Percentiles rank a stretch among this genome's conserved stretches.
Evolutionary conservation across 2,797 vertebrate species (phyloP).

Genomic region (Sciaenops ocellatus): DNA sequence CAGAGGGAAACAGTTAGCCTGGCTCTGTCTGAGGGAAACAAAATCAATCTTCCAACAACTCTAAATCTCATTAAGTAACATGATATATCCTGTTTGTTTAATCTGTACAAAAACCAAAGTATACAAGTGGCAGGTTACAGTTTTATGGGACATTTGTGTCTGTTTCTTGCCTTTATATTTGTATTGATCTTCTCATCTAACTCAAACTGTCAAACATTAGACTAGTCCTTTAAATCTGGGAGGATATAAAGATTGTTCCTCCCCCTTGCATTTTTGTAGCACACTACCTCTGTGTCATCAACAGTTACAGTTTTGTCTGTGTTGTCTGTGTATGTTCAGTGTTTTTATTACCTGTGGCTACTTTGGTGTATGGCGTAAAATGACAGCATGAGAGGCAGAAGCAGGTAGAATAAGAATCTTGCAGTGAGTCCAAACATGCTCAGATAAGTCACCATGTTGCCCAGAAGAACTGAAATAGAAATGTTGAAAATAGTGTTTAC

Average conservation of each 20-base stretch:
- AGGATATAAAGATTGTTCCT: neutral
- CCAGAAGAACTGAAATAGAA: slow-evolving; percentile 71
- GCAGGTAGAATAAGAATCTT: slow-evolving; percentile 60
- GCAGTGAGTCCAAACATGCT: slow-evolving; percentile 58
- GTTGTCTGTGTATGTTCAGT: neutral
- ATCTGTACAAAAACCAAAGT: too few species aligned
- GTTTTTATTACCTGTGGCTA: slow-evolving; percentile 64
- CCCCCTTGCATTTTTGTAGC: neutral
- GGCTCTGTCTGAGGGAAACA: neutral
- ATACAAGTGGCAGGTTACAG: too few species aligned
- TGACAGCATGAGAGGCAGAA: slow-evolving; percentile 67
- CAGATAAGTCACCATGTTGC: slow-evolving; percentile 56
- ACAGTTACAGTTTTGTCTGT: neutral
- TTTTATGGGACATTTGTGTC: too few species aligned
- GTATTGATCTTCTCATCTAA: neutral
- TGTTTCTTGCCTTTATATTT: neutral
- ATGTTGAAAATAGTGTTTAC: neutral
- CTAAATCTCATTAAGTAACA: neutral
- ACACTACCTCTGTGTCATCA: neutral
- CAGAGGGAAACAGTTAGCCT: neutral
- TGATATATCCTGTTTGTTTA: too few species aligned
- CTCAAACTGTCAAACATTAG: neutral
- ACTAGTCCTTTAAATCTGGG: neutral
- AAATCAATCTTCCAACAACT: neutral
- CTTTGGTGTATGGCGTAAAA: slow-evolving; percentile 51